These are phyloP conservation scores for Trochalopteron elliotii DNA, from an alignment of 2,113 vertebrate species.

Conservation along the genomic window DNA sequence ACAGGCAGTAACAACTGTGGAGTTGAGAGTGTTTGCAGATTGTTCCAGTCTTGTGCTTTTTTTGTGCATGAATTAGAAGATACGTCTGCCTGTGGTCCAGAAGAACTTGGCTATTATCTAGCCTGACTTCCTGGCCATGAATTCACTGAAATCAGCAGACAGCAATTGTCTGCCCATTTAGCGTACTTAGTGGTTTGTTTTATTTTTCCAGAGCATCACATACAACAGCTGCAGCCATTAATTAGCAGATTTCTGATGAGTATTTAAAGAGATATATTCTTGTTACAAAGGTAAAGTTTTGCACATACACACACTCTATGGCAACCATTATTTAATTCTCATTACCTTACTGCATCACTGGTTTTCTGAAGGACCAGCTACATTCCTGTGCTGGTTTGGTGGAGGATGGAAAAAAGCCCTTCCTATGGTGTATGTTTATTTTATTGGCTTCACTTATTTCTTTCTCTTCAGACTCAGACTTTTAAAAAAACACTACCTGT, in stretches of 20 bases:
- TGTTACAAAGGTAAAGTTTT: not conserved
- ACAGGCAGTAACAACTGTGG: not conserved
- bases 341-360: not conserved
- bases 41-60: not conserved
- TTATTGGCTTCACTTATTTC: not conserved
- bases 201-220: not conserved
- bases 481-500: not conserved
- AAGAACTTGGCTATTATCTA: not conserved
- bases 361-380: not conserved
- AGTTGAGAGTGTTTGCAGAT: not conserved
- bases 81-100: not conserved
- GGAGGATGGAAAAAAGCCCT: not conserved
- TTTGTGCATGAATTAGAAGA: not conserved
- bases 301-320: not conserved
- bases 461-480: not conserved
- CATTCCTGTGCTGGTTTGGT: not conserved
- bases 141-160: not conserved
- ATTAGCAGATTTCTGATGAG: not conserved
- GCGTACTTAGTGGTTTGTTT: not conserved
- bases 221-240: not conserved
- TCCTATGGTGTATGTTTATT: not conserved
- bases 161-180: not conserved
- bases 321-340: not conserved
- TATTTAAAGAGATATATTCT: not conserved
- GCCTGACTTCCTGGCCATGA: not conserved